Evolutionary conservation across 2,888 invertebrate species (phyloP).

Genomic region (Stenolophus ochropezus): DNA sequence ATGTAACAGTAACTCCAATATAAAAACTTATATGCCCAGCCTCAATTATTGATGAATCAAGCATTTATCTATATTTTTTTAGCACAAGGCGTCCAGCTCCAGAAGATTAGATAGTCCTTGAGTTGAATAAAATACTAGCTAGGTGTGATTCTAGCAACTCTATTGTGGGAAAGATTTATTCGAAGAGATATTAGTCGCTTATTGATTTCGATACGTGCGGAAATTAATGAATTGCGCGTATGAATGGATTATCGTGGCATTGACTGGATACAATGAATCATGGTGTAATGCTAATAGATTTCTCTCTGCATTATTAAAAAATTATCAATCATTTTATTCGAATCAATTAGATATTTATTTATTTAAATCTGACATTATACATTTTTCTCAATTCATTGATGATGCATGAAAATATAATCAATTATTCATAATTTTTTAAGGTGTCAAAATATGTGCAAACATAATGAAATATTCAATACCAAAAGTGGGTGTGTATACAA

Average conservation of each 20-base stretch:
- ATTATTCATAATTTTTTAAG: slow-evolving; percentile 2
- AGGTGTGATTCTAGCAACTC: slow-evolving; percentile 26
- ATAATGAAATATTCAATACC: neutral
- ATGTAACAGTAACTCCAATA: neutral
- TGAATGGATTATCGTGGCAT: slow-evolving; percentile 29
- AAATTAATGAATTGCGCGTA: slow-evolving; percentile 36
- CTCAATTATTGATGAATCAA: slow-evolving; percentile 27
- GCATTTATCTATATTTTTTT: slow-evolving; percentile 27
- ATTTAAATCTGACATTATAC: slow-evolving; percentile 21
- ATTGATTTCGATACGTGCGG: slow-evolving; percentile 36
- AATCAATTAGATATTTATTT: slow-evolving; percentile 28
- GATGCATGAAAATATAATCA: slow-evolving; percentile 11
- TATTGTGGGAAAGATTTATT: slow-evolving; percentile 47
- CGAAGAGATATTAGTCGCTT: slow-evolving; percentile 33
- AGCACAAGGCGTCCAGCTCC: neutral
- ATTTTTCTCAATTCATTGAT: slow-evolving; percentile 20
- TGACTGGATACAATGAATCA: slow-evolving; percentile 30
- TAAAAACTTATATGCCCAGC: neutral
- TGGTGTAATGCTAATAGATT: slow-evolving; percentile 32
- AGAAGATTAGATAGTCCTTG: slow-evolving; percentile 31
- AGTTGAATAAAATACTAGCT: slow-evolving; percentile 16
- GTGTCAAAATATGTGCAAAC: neutral
- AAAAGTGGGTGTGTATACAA: neutral
- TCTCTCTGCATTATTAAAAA: slow-evolving; percentile 21
- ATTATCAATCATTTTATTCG: slow-evolving; percentile 35